phyloP scores from a whole-genome alignment of 2,113 vertebrate genomes.

The Alligator mississippiensis region DNA sequence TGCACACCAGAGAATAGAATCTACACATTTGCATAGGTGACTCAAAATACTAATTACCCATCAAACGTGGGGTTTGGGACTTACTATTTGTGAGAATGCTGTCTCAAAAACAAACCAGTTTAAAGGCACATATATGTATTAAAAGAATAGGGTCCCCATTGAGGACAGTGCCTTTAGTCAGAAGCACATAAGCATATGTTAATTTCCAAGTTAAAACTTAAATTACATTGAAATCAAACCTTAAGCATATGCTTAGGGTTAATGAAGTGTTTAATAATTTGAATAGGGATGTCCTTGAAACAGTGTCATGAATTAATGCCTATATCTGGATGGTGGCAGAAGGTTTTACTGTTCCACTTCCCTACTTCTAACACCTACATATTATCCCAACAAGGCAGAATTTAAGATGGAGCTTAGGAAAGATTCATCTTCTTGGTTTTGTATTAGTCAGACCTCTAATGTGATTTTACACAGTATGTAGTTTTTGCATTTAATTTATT shows the following conservation, averaged over 20 bases:
- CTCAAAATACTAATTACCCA: too few species aligned
- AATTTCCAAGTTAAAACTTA: neutral
- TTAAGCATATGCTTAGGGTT: neutral
- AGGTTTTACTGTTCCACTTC: neutral
- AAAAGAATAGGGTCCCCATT: neutral
- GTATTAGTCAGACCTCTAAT: neutral
- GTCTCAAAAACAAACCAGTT: neutral
- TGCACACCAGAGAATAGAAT: too few species aligned
- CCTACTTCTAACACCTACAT: fast-evolving
- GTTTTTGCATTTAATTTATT: neutral
- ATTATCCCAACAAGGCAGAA: neutral
- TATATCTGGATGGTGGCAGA: neutral
- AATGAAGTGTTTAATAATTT: neutral
- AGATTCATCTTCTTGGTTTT: neutral
- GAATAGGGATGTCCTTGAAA: neutral
- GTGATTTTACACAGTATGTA: neutral
- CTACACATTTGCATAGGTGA: too few species aligned
- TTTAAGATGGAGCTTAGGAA: neutral
- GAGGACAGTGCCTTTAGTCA: fast-evolving
- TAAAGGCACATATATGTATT: fast-evolving
- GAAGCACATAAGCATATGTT: neutral
- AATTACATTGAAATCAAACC: neutral
- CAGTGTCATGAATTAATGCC: neutral
- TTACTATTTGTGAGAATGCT: neutral
- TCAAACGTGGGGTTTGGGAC: too few species aligned